A percentile compares a stretch with the other conserved stretches of the same genome.
phyloP scores from a whole-genome alignment of 2,797 vertebrate species.

The Ctenosaura bakeri region DNA sequence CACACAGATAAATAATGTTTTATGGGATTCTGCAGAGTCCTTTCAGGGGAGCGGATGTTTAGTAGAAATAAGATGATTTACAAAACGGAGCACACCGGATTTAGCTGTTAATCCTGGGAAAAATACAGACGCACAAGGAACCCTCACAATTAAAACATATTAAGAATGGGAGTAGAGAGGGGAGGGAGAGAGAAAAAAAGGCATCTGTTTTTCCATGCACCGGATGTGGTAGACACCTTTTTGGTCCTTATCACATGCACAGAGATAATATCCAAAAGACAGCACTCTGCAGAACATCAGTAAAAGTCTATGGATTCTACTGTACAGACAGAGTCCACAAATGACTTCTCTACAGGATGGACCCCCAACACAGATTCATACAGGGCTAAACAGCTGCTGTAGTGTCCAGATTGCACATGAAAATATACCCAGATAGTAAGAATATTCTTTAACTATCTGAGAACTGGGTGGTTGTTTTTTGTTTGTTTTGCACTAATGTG shows the following conservation, averaged over 20 bases:
- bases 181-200: not conserved
- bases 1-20: slow-evolving; percentile 84
- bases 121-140: slow-evolving; percentile 69
- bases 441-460: not conserved
- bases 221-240: not conserved
- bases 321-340: not conserved
- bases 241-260: not conserved
- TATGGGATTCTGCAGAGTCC: slow-evolving; percentile 83
- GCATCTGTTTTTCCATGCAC: not conserved
- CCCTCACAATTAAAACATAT: slow-evolving; percentile 56
- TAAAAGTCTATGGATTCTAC: slow-evolving; percentile 5
- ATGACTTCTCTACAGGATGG: not conserved
- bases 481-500: not conserved
- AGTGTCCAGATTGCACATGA: not conserved
- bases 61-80: slow-evolving; percentile 77
- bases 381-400: not conserved
- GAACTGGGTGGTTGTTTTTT: not conserved
- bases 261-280: not conserved
- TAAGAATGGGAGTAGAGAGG: slow-evolving; percentile 19
- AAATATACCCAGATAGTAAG: not conserved
- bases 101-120: slow-evolving; percentile 79
- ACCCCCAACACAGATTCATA: not conserved
- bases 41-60: slow-evolving; percentile 81
- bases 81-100: slow-evolving; percentile 73
- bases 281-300: not conserved